Percentiles rank a stretch among this genome's conserved stretches.
Conservation (phyloP, 1,140 invertebrate genomes). For the Aphidius ervi region DNA sequence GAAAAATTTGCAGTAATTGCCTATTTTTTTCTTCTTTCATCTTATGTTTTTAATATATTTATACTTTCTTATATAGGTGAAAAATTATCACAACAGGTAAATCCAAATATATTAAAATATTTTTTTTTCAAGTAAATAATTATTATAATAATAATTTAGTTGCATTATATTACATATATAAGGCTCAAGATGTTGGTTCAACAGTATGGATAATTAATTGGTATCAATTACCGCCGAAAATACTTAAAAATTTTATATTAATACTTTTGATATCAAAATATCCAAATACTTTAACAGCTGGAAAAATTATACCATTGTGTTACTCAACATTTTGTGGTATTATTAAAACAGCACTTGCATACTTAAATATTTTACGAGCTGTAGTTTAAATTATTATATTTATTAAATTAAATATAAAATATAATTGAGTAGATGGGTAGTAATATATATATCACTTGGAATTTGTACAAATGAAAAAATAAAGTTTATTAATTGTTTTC, state of each 20-base stretch:
- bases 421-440: neutral
- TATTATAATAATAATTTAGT: neutral
- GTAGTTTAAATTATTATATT: constrained; percentile 5
- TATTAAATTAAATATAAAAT: neutral
- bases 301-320: constrained; percentile 36
- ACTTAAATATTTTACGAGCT: constrained; percentile 23
- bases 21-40: too few relatives aligned
- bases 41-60: too few relatives aligned
- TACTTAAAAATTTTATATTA: constrained; percentile 24
- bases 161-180: too few relatives aligned
- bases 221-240: constrained; percentile 25
- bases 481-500: too few relatives aligned
- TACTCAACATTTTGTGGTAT: constrained; percentile 35
- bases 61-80: too few relatives aligned
- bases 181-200: constrained; percentile 12
- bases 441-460: too few relatives aligned
- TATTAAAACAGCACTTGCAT: constrained; percentile 23
- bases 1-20: too few relatives aligned
- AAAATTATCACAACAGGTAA: too few relatives aligned
- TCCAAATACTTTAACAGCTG: constrained; percentile 35
- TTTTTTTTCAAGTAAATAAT: too few relatives aligned
- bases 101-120: too few relatives aligned
- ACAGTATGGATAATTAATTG: constrained; percentile 27
- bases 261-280: constrained; percentile 28
- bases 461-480: too few relatives aligned